Percentiles rank a stretch among this genome's conserved stretches.
phyloP scores from a whole-genome alignment of 2,888 invertebrate genomes.

The Marasmarcha lunaedactyla region DNA sequence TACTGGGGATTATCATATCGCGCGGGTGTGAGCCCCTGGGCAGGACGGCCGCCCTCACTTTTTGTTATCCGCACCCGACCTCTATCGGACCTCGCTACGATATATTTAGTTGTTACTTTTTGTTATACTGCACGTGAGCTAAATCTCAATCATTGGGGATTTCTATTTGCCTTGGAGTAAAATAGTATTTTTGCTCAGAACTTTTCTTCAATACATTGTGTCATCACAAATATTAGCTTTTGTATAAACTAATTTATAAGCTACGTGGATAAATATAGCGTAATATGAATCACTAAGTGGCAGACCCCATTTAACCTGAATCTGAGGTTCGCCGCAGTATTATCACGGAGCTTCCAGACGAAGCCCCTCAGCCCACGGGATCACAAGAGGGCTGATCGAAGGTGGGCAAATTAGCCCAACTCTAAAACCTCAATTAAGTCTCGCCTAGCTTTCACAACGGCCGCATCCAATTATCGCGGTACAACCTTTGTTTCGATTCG shows the following conservation, averaged over 20 bases:
- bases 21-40: conserved; percentile 39
- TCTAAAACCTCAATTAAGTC: conserved; percentile 70
- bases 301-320: conserved; percentile 45
- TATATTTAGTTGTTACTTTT: conserved; percentile 70
- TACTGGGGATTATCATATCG: conserved; percentile 68
- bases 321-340: conserved; percentile 20
- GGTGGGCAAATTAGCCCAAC: conserved; percentile 67
- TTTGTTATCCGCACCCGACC: conserved; percentile 62
- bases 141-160: conserved; percentile 50
- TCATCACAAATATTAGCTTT: neutral
- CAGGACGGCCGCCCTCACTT: conserved; percentile 41
- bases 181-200: neutral
- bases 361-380: conserved; percentile 20
- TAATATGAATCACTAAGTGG: conserved; percentile 37
- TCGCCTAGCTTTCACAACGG: conserved; percentile 65
- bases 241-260: conserved; percentile 6
- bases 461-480: conserved; percentile 66
- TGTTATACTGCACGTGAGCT: conserved; percentile 60
- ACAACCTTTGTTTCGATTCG: conserved; percentile 54
- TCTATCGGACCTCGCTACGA: conserved; percentile 56
- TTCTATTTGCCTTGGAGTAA: conserved; percentile 22
- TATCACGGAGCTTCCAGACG: conserved; percentile 27
- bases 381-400: conserved; percentile 43
- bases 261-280: conserved; percentile 7
- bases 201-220: conserved; percentile 5